Base-by-base conservation (phyloP, 2,113 vertebrate genomes). In the Aegypius monachus region DNA sequence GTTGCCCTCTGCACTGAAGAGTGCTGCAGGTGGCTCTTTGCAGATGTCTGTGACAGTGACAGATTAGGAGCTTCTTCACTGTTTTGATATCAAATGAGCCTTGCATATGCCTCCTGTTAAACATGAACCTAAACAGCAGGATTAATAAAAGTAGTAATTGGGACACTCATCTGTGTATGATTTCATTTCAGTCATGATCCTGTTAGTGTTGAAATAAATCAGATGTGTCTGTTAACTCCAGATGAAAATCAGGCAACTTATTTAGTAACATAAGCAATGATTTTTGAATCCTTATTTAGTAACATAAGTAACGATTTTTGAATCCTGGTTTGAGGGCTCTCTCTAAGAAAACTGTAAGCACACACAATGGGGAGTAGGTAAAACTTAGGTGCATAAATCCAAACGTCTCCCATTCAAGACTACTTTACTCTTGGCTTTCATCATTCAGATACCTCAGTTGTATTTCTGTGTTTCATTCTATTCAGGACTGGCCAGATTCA, bases 51-150 rank as follows among this genome's bases (percentile, higher is more conserved):
- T 66, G 87, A 89, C 81, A 93, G 68, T 95, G 96, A 97, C 89
- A 83, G 71, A 96, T 97, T 88, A 95, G 63, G 56, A 83, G 27
- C 23, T 91, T 81, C 90, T 88, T 90, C 86, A 40, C 86, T 86
- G 63, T 94, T 97, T 96, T 93, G 85, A 62, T 92, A 92, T 70
- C 82, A 93, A 97, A 97, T 94, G 89, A 97, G 81, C 93, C 93
- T 95, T 97, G 82, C 70, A 82, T 85, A 92, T 88, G 78, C 86
- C 91, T 97, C 86, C 90, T 95, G 81, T 93, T 97, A 81, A 84
- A 83, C 47, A 83, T 21, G 85, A 95, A 92, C 77, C 62, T 68
- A 90, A 96, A 82, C 80, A 84, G 80, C 70, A 88, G 81, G 92
- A 96, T 96, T 88, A 88, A 93, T 84, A 95, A 92, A 43, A 86